These are phyloP conservation scores for Grapholita molesta DNA, from an alignment of 1,140 invertebrate species.

Conservation along the genomic window DNA sequence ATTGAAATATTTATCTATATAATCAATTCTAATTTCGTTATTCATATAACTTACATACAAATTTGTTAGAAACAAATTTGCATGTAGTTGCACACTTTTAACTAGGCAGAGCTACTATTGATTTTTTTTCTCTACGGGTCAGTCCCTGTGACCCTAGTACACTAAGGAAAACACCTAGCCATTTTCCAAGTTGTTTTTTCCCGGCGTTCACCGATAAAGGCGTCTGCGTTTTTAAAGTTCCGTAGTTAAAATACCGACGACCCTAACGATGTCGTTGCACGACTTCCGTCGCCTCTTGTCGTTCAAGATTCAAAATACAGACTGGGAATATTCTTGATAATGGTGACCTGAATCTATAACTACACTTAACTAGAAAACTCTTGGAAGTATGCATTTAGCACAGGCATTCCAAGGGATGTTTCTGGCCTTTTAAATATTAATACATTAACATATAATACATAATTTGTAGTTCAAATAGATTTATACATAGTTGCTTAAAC, in stretches of 20 bases:
- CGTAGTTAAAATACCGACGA: conserved; percentile 15
- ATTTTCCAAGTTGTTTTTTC: conserved; percentile 4
- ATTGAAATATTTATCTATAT: too few species aligned
- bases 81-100: too few species aligned
- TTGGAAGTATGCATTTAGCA: neutral
- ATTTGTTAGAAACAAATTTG: too few species aligned
- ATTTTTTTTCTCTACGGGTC: neutral
- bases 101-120: too few species aligned
- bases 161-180: neutral
- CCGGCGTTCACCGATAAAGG: conserved; percentile 2
- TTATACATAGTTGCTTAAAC: too few species aligned
- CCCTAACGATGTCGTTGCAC: conserved; percentile 14
- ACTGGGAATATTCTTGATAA: conserved; percentile 1
- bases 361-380: neutral
- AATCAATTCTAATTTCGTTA: too few species aligned
- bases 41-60: too few species aligned
- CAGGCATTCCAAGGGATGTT: neutral
- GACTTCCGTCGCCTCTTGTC: conserved; percentile 11
- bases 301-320: conserved; percentile 14
- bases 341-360: neutral
- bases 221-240: conserved; percentile 15
- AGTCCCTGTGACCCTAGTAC: neutral
- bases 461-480: too few species aligned
- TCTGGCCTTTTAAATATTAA: too few species aligned
- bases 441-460: too few species aligned